A percentile compares a stretch with the other conserved stretches of the same genome.
Evolutionary conservation across 1,140 invertebrate species (phyloP).

Genomic region (Agrilus planipennis): DNA sequence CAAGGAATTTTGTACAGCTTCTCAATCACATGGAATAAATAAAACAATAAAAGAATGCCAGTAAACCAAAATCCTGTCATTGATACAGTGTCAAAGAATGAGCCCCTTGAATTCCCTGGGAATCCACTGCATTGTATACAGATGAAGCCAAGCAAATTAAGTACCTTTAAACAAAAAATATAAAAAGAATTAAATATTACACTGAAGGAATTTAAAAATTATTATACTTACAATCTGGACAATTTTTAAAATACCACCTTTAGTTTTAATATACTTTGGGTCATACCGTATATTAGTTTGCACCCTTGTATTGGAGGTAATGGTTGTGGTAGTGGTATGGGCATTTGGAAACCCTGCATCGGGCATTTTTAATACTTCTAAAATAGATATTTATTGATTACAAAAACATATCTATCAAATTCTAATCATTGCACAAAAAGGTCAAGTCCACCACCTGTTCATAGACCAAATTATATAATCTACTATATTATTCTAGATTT

Average conservation of each 20-base stretch:
- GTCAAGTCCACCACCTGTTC: no score
- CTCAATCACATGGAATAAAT: constrained; percentile 76
- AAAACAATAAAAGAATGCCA: constrained; percentile 64
- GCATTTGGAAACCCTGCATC: constrained; percentile 57
- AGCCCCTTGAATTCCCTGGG: constrained; percentile 38
- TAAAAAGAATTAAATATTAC: neutral
- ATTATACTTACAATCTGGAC: constrained; percentile 59
- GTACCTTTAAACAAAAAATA: constrained; percentile 43
- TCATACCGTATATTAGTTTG: constrained; percentile 62
- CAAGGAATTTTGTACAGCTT: constrained; percentile 78
- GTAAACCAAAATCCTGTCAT: constrained; percentile 81
- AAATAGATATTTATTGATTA: no score
- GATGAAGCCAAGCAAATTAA: constrained; percentile 73
- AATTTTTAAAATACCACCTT: constrained; percentile 67
- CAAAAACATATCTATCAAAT: no score
- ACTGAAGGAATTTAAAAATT: neutral
- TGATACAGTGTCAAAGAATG: constrained; percentile 71
- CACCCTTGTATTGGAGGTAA: constrained; percentile 50
- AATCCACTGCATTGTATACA: constrained; percentile 52
- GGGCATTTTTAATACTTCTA: constrained; percentile 38
- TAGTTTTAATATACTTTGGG: constrained; percentile 51
- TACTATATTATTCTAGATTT: no score
- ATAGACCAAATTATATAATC: no score
- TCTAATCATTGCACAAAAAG: no score
- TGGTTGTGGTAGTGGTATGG: constrained; percentile 55